Conservation (phyloP, 2,797 vertebrate species). For the Lithobates pipiens region DNA sequence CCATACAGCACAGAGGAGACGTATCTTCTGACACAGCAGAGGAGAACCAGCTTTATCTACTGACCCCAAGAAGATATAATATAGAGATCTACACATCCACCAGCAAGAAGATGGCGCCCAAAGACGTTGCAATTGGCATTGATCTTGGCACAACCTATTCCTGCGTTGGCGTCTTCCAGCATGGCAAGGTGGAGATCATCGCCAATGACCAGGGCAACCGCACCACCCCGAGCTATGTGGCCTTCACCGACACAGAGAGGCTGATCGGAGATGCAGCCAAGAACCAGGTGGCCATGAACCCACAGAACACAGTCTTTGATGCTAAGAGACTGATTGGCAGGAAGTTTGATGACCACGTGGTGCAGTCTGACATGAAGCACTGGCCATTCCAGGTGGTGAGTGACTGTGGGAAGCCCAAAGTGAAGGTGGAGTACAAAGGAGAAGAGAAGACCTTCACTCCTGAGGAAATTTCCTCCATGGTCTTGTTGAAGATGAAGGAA, state of each 20-base stretch:
- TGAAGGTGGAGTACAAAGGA: slow-evolving; percentile 21
- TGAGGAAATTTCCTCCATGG: slow-evolving; percentile 41
- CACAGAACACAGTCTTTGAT: slow-evolving; percentile 30
- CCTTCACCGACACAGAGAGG: slow-evolving; percentile 37
- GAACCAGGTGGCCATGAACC: slow-evolving; percentile 41
- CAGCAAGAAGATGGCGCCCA: too few species aligned
- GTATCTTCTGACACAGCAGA: too few species aligned
- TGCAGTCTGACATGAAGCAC: slow-evolving; percentile 43
- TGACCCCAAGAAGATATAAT: too few species aligned
- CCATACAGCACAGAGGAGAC: too few species aligned
- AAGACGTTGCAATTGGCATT: too few species aligned
- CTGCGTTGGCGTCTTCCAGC: slow-evolving; percentile 34
- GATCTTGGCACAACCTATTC: too few species aligned
- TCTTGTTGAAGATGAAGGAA: slow-evolving; percentile 34
- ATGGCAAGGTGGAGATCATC: slow-evolving; percentile 40
- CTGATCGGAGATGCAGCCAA: slow-evolving; percentile 36
- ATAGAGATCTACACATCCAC: too few species aligned
- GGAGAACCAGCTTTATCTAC: too few species aligned
- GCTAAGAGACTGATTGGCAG: slow-evolving; percentile 38
- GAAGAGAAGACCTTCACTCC: slow-evolving; percentile 17
- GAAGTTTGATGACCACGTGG: slow-evolving; percentile 17
- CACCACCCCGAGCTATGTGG: slow-evolving; percentile 35
- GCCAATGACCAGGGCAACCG: slow-evolving; percentile 29
- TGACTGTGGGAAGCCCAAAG: slow-evolving; percentile 21
- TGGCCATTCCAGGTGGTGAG: slow-evolving; percentile 38